Conservation (phyloP, 1,140 invertebrate genomes). For the Drosophila pandora region DNA sequence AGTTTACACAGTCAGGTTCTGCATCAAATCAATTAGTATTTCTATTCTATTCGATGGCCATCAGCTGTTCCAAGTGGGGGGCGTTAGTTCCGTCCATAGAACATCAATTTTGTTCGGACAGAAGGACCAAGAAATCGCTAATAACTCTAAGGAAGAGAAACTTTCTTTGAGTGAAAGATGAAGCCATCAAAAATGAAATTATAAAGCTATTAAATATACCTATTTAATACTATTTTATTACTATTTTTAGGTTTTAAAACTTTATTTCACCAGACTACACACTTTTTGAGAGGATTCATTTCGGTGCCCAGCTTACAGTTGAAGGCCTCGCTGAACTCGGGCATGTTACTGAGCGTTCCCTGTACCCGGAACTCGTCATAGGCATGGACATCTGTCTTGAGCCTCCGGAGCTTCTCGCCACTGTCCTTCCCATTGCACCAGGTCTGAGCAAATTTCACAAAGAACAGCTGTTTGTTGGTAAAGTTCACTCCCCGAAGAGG, state of each 20-base stretch:
- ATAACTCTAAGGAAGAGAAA: neutral
- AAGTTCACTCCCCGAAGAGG: constrained; percentile 85
- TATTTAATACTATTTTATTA: no score
- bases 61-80: constrained; percentile 61
- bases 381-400: constrained; percentile 69
- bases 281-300: constrained; percentile 90
- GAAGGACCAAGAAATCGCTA: constrained; percentile 10
- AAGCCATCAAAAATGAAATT: constrained; percentile 6
- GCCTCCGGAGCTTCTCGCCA: constrained; percentile 65
- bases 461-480: constrained; percentile 86
- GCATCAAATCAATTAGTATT: constrained; percentile 80
- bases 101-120: constrained; percentile 16
- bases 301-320: constrained; percentile 85
- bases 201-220: neutral
- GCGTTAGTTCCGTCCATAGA: constrained; percentile 40
- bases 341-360: constrained; percentile 88
- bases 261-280: constrained; percentile 82
- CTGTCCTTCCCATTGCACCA: constrained; percentile 85
- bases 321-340: constrained; percentile 87
- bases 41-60: constrained; percentile 39
- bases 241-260: neutral
- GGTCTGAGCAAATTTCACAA: constrained; percentile 85
- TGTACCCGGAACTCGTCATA: constrained; percentile 86
- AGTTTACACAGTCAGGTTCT: constrained; percentile 58
- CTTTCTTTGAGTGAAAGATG: neutral